Conservation (phyloP, 1,140 invertebrate genomes). For the Zaprionus taronus region DNA sequence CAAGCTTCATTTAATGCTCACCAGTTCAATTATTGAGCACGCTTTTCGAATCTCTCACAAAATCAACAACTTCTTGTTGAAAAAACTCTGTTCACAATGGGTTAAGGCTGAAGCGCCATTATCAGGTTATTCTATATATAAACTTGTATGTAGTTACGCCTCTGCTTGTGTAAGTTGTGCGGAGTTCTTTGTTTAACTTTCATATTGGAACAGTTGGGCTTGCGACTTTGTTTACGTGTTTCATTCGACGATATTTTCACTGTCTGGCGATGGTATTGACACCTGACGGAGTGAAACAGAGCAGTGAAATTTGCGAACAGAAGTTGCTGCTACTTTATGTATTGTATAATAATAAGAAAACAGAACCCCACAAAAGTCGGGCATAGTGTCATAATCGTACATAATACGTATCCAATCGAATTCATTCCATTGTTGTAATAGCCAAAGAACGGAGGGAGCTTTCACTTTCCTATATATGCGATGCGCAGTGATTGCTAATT, state of each 20-base stretch:
- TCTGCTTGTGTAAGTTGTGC: slow-evolving; percentile 9
- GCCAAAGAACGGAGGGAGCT: slow-evolving; percentile 40
- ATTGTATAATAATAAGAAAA: slow-evolving; percentile 42
- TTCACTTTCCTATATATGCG: slow-evolving; percentile 62
- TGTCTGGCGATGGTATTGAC: slow-evolving; percentile 10
- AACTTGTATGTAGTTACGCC: neutral
- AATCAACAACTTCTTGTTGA: neutral
- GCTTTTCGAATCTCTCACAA: neutral
- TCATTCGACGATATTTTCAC: slow-evolving; percentile 27
- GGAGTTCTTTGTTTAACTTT: slow-evolving; percentile 51
- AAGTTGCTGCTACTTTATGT: slow-evolving; percentile 34
- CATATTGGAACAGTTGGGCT: slow-evolving; percentile 72
- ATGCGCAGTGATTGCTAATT: slow-evolving; percentile 20
- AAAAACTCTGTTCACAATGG: neutral
- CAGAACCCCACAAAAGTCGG: slow-evolving; percentile 48
- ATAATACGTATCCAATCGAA: slow-evolving; percentile 11
- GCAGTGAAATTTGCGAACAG: slow-evolving; percentile 52
- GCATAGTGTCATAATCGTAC: slow-evolving; percentile 47
- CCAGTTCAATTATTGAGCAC: neutral
- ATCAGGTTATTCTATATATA: slow-evolving; percentile 9
- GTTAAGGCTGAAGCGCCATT: slow-evolving; percentile 10
- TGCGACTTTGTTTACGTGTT: slow-evolving; percentile 44
- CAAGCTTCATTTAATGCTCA: neutral
- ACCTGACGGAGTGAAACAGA: slow-evolving; percentile 25
- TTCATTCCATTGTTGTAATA: slow-evolving; percentile 22